A percentile compares a stretch with the other conserved stretches of the same genome.
Evolutionary conservation across 2,888 invertebrate genomes (phyloP).

Genomic region (Dryadula phaetusa): DNA sequence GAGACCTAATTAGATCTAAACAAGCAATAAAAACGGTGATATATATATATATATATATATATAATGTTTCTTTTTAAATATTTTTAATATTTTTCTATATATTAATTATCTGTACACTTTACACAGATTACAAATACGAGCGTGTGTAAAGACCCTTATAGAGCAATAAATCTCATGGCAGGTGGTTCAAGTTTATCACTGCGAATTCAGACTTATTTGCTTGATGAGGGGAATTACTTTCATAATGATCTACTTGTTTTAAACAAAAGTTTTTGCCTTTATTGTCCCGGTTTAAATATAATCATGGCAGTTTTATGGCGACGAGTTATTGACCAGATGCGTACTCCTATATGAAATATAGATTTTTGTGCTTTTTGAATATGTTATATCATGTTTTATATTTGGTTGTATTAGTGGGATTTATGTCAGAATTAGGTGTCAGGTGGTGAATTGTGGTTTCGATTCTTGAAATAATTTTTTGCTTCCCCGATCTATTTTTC

Average conservation of each 20-base stretch:
- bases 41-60: too few relatives aligned
- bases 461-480: too few relatives aligned
- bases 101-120: background rate
- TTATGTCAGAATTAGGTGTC: too few relatives aligned
- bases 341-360: background rate
- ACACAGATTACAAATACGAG: background rate
- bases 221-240: slow-evolving; percentile 44
- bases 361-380: background rate
- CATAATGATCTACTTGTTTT: slow-evolving; percentile 40
- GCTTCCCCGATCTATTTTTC: too few relatives aligned
- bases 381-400: background rate
- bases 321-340: slow-evolving; percentile 23
- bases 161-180: slow-evolving; percentile 58
- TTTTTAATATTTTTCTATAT: background rate
- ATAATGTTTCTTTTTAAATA: background rate
- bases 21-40: too few relatives aligned
- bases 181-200: slow-evolving; percentile 60
- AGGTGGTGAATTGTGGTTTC: too few relatives aligned
- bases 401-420: too few relatives aligned
- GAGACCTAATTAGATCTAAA: too few relatives aligned
- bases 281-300: slow-evolving; percentile 20
- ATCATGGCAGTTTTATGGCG: slow-evolving; percentile 3
- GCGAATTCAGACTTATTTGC: slow-evolving; percentile 44
- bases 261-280: slow-evolving; percentile 20
- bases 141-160: slow-evolving; percentile 42